Percentiles rank a stretch among this genome's conserved stretches.
Conservation (phyloP, 2,797 vertebrate genomes). For the Tauraco hartlaubi region DNA sequence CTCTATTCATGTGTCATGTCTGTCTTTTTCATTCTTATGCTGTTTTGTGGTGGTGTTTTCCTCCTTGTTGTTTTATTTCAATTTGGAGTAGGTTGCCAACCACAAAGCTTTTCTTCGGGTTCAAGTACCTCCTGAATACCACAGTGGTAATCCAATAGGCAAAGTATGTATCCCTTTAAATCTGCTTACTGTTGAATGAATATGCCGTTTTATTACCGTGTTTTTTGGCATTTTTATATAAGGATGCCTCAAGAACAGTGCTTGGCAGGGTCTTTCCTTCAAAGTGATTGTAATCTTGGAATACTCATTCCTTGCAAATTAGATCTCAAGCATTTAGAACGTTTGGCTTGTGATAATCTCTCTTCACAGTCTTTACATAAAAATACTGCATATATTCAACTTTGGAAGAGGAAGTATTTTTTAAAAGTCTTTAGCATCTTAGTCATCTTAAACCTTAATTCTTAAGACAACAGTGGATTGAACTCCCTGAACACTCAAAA, state of each 20-base stretch:
- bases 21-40: slow-evolving; percentile 11
- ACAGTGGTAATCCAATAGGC: slow-evolving; percentile 83
- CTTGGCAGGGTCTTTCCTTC: not conserved
- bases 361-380: not conserved
- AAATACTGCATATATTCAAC: not conserved
- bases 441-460: not conserved
- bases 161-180: slow-evolving; percentile 83
- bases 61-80: slow-evolving; percentile 61
- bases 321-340: not conserved
- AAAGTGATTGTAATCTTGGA: not conserved
- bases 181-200: slow-evolving; percentile 31
- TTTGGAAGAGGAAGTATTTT: not conserved
- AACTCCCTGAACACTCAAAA: not conserved
- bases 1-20: slow-evolving; percentile 42
- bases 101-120: slow-evolving; percentile 85
- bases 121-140: slow-evolving; percentile 88
- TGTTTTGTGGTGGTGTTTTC: slow-evolving; percentile 54
- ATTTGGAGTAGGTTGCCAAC: slow-evolving; percentile 81
- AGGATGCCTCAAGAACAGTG: not conserved
- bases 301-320: not conserved
- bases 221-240: not conserved
- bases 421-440: not conserved
- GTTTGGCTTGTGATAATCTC: not conserved
- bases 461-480: not conserved
- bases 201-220: not conserved